Conservation (phyloP, 1,140 invertebrate genomes). For the Leptonema lineaticorne region DNA sequence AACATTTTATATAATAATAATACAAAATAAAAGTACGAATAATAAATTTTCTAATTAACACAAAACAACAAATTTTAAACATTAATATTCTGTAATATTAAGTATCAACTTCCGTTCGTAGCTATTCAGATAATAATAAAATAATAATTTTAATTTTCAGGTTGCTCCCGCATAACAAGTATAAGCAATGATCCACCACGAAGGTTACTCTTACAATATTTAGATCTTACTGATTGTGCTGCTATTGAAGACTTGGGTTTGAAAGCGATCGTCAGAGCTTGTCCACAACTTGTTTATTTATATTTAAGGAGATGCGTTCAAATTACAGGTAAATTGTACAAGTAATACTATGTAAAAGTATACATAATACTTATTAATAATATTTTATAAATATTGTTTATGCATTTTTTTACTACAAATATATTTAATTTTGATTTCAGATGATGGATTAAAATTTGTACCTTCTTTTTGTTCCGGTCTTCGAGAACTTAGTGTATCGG, state of each 20-base stretch:
- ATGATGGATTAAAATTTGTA: conserved; percentile 75
- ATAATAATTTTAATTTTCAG: conserved; percentile 54
- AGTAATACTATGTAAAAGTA: too few species aligned
- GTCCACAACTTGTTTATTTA: conserved; percentile 83
- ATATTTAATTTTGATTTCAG: conserved; percentile 53
- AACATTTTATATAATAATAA: too few species aligned
- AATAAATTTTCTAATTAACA: too few species aligned
- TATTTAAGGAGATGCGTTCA: conserved; percentile 84
- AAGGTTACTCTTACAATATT: conserved; percentile 65
- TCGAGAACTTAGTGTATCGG: conserved; percentile 85
- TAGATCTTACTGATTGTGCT: conserved; percentile 86
- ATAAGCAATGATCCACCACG: conserved; percentile 65
- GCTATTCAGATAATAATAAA: too few species aligned
- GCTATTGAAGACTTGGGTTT: conserved; percentile 80
- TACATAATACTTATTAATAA: too few species aligned
- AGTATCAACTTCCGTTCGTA: too few species aligned
- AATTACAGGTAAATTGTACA: conserved; percentile 72
- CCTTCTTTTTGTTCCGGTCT: conserved; percentile 83
- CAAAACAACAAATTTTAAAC: too few species aligned
- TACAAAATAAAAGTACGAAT: too few species aligned
- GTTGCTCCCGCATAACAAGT: conserved; percentile 70
- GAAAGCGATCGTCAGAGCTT: conserved; percentile 78
- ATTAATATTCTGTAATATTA: too few species aligned
- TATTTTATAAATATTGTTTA: background rate
- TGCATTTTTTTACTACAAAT: conserved; percentile 19